These are phyloP conservation scores for Euura lappo DNA, from an alignment of 1,140 invertebrate genomes.

Conservation along the genomic window DNA sequence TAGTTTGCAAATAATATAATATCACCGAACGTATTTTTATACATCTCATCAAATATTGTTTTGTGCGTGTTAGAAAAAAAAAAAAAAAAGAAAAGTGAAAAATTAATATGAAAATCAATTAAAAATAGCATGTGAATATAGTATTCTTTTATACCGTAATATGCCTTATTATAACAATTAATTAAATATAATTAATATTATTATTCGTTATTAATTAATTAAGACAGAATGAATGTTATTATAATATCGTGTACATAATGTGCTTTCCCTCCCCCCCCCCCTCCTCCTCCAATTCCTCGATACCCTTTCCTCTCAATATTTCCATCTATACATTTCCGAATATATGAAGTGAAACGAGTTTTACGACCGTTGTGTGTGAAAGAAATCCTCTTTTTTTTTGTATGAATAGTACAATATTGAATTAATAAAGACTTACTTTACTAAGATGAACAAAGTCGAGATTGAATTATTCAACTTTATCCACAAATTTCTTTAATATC, in stretches of 20 bases:
- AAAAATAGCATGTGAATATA: neutral
- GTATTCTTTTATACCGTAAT: neutral
- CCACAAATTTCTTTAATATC: no score
- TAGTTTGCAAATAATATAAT: no score
- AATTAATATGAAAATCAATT: neutral
- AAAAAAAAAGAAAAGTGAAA: no score
- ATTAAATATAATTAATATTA: neutral
- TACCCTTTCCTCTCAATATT: neutral
- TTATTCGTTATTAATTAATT: neutral
- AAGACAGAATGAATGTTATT: neutral
- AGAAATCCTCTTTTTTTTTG: neutral
- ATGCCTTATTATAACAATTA: neutral
- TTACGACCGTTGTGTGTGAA: neutral
- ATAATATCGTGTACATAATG: neutral
- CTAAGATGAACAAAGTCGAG: neutral
- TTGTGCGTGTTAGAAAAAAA: no score
- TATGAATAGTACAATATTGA: neutral
- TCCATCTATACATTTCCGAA: neutral
- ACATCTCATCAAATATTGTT: no score
- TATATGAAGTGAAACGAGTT: neutral
- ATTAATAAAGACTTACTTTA: slow-evolving; percentile 7
- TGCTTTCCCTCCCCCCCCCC: no score
- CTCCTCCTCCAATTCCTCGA: no score
- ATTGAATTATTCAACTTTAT: neutral
- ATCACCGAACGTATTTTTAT: no score